Percentiles rank a stretch among this genome's conserved stretches.
These are phyloP conservation scores for Brachycybe producta DNA, from an alignment of 2,888 invertebrate genomes.

Conservation along the genomic window DNA sequence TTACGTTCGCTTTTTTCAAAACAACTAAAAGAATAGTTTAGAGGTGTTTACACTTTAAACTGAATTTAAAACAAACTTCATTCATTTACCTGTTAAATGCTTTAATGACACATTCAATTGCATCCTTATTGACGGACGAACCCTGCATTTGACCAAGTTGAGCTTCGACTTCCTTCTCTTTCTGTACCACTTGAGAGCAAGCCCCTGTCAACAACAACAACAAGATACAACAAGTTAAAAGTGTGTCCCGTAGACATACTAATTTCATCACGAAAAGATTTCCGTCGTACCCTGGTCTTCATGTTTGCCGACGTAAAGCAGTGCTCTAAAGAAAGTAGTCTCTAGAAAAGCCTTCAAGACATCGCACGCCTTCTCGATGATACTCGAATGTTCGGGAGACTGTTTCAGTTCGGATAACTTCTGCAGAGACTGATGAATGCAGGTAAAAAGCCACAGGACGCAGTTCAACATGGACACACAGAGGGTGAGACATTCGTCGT, in stretches of 20 bases:
- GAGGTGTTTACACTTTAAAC: not conserved
- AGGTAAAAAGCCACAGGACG: slow-evolving; percentile 28
- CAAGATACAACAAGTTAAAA: not conserved
- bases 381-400: slow-evolving; percentile 28
- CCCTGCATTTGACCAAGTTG: slow-evolving; percentile 23
- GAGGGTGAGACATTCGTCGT: slow-evolving; percentile 67
- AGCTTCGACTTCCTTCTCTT: slow-evolving; percentile 56
- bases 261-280: not conserved
- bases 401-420: slow-evolving; percentile 29
- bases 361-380: slow-evolving; percentile 31
- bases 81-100: slow-evolving; percentile 18
- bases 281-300: slow-evolving; percentile 42
- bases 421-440: slow-evolving; percentile 30
- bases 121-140: slow-evolving; percentile 22
- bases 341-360: slow-evolving; percentile 30
- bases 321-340: slow-evolving; percentile 29
- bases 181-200: slow-evolving; percentile 55
- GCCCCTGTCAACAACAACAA: slow-evolving; percentile 36
- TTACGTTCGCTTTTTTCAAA: not conserved
- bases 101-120: slow-evolving; percentile 23
- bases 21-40: not conserved
- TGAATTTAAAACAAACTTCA: no score
- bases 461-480: slow-evolving; percentile 55
- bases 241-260: not conserved
- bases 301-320: slow-evolving; percentile 33